These are phyloP conservation scores for Leptonema lineaticorne DNA, from an alignment of 1,140 invertebrate species.

Conservation along the genomic window DNA sequence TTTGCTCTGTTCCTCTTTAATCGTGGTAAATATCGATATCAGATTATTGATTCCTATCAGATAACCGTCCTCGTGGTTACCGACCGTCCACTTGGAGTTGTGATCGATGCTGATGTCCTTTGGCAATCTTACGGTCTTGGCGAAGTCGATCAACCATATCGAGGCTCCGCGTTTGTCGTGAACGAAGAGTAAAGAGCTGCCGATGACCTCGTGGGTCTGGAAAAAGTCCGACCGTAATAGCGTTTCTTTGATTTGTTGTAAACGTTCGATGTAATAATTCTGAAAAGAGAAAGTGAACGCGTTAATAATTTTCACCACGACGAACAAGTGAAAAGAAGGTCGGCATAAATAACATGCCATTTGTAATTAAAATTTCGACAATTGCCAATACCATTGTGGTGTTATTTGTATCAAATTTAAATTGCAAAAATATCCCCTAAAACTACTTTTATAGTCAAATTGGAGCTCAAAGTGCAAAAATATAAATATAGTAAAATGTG, in stretches of 20 bases:
- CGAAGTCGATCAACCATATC: conserved; percentile 98
- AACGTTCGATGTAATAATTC: conserved; percentile 80
- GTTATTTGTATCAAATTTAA: too few relatives aligned
- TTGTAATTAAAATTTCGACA: background rate
- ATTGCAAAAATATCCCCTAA: too few relatives aligned
- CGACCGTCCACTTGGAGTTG: conserved; percentile 84
- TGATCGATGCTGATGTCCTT: conserved; percentile 76
- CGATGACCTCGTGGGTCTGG: conserved; percentile 90
- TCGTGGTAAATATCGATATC: conserved; percentile 78
- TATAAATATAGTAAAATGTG: too few relatives aligned
- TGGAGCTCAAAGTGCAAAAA: too few relatives aligned
- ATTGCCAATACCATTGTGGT: too few relatives aligned
- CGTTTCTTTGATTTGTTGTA: conserved; percentile 80
- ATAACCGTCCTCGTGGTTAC: conserved; percentile 99
- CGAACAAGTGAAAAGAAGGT: too few relatives aligned
- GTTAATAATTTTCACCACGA: background rate
- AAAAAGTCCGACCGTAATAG: conserved; percentile 87
- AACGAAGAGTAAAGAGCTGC: conserved; percentile 93
- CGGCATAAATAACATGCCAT: background rate
- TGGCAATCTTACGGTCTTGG: conserved; percentile 87
- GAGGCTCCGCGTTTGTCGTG: conserved; percentile 86
- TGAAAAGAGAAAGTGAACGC: conserved; percentile 53
- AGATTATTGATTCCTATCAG: conserved; percentile 92
- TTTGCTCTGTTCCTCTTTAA: conserved; percentile 54
- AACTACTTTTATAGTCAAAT: too few relatives aligned